Evolutionary conservation across 2,113 vertebrate genomes (phyloP), one percentile per base, ranked within the genome.

Genomic region (Bubo blakistoni): DNA sequence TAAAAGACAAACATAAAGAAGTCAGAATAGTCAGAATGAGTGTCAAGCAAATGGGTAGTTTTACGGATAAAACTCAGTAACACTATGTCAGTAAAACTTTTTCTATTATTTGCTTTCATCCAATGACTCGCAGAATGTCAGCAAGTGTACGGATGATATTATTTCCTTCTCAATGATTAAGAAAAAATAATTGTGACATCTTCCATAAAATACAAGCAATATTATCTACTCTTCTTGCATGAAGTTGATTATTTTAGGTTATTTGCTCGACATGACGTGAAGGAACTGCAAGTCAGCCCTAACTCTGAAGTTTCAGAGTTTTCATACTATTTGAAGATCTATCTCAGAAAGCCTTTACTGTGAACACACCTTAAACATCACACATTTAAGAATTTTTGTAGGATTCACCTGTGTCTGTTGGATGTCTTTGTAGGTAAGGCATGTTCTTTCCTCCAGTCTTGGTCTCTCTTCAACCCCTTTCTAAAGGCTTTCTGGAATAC

Each of bases 331-430:
- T 55, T 72, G 22, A 79, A 71, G 10, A 27, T 49, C 3, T 58
- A 19, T 72, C 38, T 91, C 14, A 59, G 47, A 40, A 85, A 44
- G 1, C 46, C 7, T 70, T 86, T 46, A 25, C 4, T 34, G 9
- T 30, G 11, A 71, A 55, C 7, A 58, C 5, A 30, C 2, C 3
- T 8, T 38, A 81, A 73, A n/a, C 0, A 0, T 47, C 27, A 27
- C 4, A 16, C 4, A 63, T 67, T 40, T 67, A 62, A 90, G 25
- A 82, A 44, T 66, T 85, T 90, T 36, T 51, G 17, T 27, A 59
- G 21, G 30, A 55, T 49, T 67, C 8, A 34, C 1, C 8, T 51
- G 15, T 62, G 6, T 69, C 12, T 84, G 4, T 59, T 47, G 16
- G 7, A 30, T 51, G 15, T 38, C 4, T 79, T 61, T 57, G 21